A percentile compares a stretch with the other conserved stretches of the same genome.
Evolutionary conservation across 1,140 invertebrate genomes (phyloP).

Genomic region (Phenacoccus solenopsis): DNA sequence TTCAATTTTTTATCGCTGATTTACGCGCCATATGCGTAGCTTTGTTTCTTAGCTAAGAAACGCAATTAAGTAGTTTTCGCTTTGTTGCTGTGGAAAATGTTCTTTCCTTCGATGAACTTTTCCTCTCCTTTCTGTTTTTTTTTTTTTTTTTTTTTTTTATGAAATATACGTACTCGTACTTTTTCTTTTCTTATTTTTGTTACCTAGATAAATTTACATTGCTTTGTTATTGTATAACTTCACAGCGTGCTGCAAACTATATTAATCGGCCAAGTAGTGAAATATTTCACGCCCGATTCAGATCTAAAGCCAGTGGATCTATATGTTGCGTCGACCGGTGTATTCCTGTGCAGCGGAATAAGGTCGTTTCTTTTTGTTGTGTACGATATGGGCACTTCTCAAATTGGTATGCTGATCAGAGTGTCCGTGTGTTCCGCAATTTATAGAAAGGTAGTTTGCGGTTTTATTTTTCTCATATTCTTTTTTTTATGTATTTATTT

Average conservation of each 20-base stretch:
- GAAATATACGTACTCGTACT: no score
- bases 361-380: constrained; percentile 61
- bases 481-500: no score
- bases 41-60: no score
- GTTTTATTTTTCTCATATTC: no score
- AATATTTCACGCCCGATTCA: not conserved
- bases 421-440: constrained; percentile 64
- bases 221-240: not conserved
- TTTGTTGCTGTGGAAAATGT: no score
- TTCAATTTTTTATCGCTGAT: no score
- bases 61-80: no score
- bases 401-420: constrained; percentile 65
- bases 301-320: not conserved
- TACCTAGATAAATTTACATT: no score
- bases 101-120: no score
- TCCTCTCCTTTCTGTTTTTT: no score
- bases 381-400: constrained; percentile 58
- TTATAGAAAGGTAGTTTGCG: constrained; percentile 61
- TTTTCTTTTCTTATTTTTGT: not conserved
- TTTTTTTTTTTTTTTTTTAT: no score
- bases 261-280: not conserved
- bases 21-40: no score
- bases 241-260: constrained; percentile 9
- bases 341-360: constrained; percentile 29
- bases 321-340: not conserved